Evolutionary conservation across 1,140 invertebrate species (phyloP), one percentile per base, ranked within the genome.

Genomic region (Drosophila kohkoa): DNA sequence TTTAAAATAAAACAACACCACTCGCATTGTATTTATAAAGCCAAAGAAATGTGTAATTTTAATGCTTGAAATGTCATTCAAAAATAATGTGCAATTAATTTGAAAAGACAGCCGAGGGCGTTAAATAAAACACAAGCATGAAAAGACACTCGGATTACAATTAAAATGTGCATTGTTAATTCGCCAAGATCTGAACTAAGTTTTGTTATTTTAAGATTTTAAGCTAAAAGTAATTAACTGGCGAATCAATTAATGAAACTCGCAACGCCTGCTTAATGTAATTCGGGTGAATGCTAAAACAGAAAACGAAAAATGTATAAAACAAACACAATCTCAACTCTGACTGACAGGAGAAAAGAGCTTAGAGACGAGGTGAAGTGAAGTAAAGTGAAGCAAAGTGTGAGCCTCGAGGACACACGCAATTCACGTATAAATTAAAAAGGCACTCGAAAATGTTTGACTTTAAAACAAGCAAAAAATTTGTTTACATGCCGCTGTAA

Each of bases 351-450:
- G 11, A 43, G 11, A 0, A 38, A 16, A 35, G 20, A 25, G 20
- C 20, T 25, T 25, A 25, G 20, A 25, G 20, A 25, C 20, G 20
- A 25, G 3, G 20, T 25, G 20, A 25, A 25, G 20, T 25, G 20
- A 20, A 20, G 20, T 20, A 3, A 20, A 20, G 20, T 0, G 20
- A 20, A 20, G 20, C 41, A 0, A 32, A 32, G 30, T 38, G 35
- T 10, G 35, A 3, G 2, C 15, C 38, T 58, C 10, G 38, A 16
- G 35, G 25, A 41, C 30, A 41, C 30, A 68, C 28, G 20, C 35
- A n/a, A 32, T 45, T 46, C 8, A 15, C 8, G 30, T 8, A 52
- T 13, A 63, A 69, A 62, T 71, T 70, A 54, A 55, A 38, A 64
- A 28, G 20, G n/a, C 16, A 38, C 30, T 46, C 16, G 8, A 38